These are phyloP conservation scores for Panagrolaimus sp. DNA, from an alignment of 1,140 invertebrate genomes.

Conservation along the genomic window DNA sequence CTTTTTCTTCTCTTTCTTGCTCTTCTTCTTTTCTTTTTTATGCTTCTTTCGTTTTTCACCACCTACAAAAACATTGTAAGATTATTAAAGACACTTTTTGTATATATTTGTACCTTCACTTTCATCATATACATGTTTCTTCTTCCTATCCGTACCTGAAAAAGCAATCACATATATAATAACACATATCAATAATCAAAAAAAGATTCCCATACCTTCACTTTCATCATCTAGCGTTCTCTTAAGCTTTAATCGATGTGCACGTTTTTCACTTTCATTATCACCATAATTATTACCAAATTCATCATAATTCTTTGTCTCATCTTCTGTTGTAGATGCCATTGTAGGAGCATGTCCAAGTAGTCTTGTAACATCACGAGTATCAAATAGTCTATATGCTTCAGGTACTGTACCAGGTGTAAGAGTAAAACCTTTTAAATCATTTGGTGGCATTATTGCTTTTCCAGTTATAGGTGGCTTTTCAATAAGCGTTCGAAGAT, in stretches of 20 bases:
- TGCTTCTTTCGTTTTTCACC: neutral
- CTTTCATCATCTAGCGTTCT: neutral
- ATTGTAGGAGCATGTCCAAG: neutral
- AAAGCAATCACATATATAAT: too few relatives aligned
- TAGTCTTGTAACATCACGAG: neutral
- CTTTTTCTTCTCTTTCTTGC: conserved; percentile 1
- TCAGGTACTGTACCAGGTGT: neutral
- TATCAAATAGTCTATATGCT: conserved; percentile 4
- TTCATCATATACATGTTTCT: neutral
- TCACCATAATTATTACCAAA: conserved; percentile 8
- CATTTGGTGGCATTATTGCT: neutral
- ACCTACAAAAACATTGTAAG: neutral
- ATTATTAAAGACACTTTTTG: neutral
- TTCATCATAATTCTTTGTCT: neutral
- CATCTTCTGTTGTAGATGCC: neutral
- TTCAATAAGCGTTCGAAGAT: neutral
- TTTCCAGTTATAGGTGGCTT: conserved; percentile 4
- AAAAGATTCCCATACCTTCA: neutral
- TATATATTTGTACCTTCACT: neutral
- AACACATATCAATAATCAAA: too few relatives aligned
- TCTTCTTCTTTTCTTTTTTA: conserved; percentile 7
- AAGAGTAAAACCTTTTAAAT: neutral
- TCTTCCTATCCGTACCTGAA: too few relatives aligned
- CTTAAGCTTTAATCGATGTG: neutral
- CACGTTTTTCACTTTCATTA: neutral